A percentile compares a stretch with the other conserved stretches of the same genome.
These are phyloP conservation scores for Ceratoteleas bidentatus DNA, from an alignment of 1,140 invertebrate genomes.

Conservation along the genomic window DNA sequence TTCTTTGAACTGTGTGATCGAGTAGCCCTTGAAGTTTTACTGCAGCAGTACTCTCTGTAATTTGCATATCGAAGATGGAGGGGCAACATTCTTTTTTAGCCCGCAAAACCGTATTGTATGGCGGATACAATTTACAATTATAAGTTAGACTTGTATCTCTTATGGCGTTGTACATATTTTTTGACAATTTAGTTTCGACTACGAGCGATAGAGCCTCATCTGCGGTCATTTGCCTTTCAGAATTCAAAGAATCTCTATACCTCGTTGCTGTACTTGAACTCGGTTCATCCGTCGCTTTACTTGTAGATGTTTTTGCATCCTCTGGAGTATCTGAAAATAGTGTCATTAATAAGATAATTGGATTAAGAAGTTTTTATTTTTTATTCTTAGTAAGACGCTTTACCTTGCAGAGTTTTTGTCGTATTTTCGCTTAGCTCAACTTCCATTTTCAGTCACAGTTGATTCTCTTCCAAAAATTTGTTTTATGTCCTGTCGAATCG, in stretches of 20 bases:
- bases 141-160: slow-evolving; percentile 2
- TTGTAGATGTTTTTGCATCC: too few relatives aligned
- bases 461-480: background rate
- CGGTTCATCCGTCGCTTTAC: too few relatives aligned
- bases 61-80: slow-evolving; percentile 21
- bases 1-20: slow-evolving; percentile 57
- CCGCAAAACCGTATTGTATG: slow-evolving; percentile 43
- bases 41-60: slow-evolving; percentile 58
- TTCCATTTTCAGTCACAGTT: background rate
- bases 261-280: background rate
- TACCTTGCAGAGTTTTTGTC: too few relatives aligned
- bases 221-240: background rate
- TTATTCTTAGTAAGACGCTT: too few relatives aligned
- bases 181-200: background rate
- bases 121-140: slow-evolving; percentile 26
- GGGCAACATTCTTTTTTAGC: slow-evolving; percentile 59
- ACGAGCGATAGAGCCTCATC: background rate
- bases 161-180: background rate
- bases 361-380: too few relatives aligned
- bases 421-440: background rate
- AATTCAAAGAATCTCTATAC: background rate
- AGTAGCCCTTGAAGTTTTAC: slow-evolving; percentile 60
- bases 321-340: too few relatives aligned
- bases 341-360: too few relatives aligned
- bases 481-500: background rate